These are phyloP conservation scores for Drosophila rubida DNA, from an alignment of 2,888 invertebrate species.

Conservation along the genomic window DNA sequence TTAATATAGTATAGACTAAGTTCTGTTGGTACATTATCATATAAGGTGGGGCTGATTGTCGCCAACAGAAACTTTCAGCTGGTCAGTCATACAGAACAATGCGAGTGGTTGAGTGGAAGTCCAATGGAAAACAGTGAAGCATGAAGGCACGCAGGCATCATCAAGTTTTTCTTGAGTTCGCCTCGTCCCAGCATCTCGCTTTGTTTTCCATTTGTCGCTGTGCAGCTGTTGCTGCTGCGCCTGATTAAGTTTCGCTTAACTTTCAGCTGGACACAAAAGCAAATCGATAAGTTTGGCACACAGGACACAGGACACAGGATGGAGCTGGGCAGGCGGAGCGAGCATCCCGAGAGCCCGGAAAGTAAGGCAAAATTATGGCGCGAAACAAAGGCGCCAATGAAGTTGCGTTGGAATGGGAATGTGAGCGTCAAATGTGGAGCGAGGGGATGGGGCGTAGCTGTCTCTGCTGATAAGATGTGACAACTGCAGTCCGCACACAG, in stretches of 20 bases:
- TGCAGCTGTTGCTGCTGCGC: conserved; percentile 49
- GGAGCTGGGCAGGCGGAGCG: neutral
- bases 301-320: conserved; percentile 3
- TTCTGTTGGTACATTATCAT: no score
- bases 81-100: conserved; percentile 43
- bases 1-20: no score
- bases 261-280: conserved; percentile 38
- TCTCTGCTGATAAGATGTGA: conserved; percentile 53
- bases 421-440: neutral
- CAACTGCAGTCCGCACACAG: conserved; percentile 54
- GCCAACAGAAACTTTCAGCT: conserved; percentile 12
- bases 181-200: neutral
- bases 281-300: conserved; percentile 57
- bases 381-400: conserved; percentile 36
- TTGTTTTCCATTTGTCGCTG: conserved; percentile 1
- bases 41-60: neutral
- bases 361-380: conserved; percentile 33
- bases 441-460: conserved; percentile 10
- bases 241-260: conserved; percentile 71
- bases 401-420: neutral
- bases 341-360: neutral
- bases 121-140: conserved; percentile 27
- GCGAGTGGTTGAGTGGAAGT: conserved; percentile 37
- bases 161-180: conserved; percentile 20
- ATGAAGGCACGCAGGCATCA: conserved; percentile 27